Base-by-base conservation (phyloP, 2,888 invertebrate species). In the Subacronicta megacephala region DNA sequence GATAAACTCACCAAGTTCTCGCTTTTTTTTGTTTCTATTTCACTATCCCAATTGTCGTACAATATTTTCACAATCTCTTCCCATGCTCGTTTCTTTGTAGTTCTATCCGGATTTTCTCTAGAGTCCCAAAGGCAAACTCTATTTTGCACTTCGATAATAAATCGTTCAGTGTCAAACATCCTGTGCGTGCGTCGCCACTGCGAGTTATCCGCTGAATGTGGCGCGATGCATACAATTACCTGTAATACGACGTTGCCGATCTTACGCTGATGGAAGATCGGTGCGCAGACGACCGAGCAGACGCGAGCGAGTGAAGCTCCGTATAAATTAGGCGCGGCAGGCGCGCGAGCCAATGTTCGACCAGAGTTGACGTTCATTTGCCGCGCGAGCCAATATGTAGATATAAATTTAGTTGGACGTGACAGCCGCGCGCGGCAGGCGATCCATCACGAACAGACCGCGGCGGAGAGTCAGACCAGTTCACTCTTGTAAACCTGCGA, bases 371-470 rank as follows among this genome's bases (percentile, higher is more conserved):
- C 51, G 51, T 51, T 36, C 45, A 36, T 46, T 46, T 46, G 45
- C 45, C 47, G 54, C 42, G 41, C 55, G 29, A 55, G 36, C 47
- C 47, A 46, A 46, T 46, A 55, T 55, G 54, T 42, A 51, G 51
- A 57, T 57, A 57, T 51, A 37, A 46, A 57, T 57, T 57, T 51
- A 57, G 57, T 51, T 42, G 51, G 37, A 46, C 46, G 51, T 41
- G 54, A 37, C 46, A 43, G 54, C 42, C 54, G 55, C 46, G 54
- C 54, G 54, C 54, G 56, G 56, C 56, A 50, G 55, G 58, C 53
- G 53, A 47, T 59, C 53, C 47, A 57, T 37, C 49, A 38, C 40
- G 53, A 53, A 59, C 59, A 52, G 47, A 43, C 47, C 59, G 59
- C 59, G 59, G 59, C 53, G 59, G 53, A 47, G 42, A 53, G 46